A percentile compares a stretch with the other conserved stretches of the same genome.
phyloP scores from a whole-genome alignment of 2,113 vertebrate species.

The Rana temporaria region DNA sequence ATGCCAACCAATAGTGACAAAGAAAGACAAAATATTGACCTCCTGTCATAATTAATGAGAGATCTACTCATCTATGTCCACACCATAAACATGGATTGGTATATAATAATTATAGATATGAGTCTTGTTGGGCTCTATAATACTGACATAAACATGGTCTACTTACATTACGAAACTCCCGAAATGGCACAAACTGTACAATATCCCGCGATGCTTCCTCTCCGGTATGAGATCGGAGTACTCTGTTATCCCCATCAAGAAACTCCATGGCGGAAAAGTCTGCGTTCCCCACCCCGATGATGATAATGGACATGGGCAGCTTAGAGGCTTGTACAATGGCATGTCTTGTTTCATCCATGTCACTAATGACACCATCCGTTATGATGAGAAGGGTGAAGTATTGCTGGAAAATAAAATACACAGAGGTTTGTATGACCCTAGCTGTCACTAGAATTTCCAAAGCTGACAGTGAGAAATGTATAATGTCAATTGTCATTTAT shows the following conservation, averaged over 20 bases:
- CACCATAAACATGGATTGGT: too few species aligned
- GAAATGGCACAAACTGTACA: slow-evolving; percentile 97
- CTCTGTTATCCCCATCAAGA: slow-evolving; percentile 89
- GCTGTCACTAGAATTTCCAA: not conserved
- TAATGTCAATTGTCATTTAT: too few species aligned
- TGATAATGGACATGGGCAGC: slow-evolving; percentile 98
- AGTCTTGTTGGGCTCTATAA: too few species aligned
- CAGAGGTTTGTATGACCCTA: not conserved
- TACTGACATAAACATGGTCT: not conserved
- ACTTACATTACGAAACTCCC: slow-evolving; percentile 95
- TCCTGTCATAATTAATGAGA: too few species aligned
- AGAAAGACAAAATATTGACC: too few species aligned
- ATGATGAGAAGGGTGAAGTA: slow-evolving; percentile 98
- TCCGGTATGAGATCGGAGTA: slow-evolving; percentile 86
- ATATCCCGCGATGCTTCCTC: slow-evolving; percentile 94
- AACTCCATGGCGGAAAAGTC: slow-evolving; percentile 98
- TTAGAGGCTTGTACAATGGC: slow-evolving; percentile 93
- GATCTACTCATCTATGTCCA: too few species aligned
- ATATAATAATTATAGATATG: too few species aligned
- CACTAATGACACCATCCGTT: slow-evolving; percentile 97
- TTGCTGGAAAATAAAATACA: slow-evolving; percentile 75
- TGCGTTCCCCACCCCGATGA: slow-evolving; percentile 94
- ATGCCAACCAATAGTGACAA: too few species aligned
- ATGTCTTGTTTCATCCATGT: slow-evolving; percentile 95
- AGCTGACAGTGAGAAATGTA: too few species aligned